A percentile compares a stretch with the other conserved stretches of the same genome.
Evolutionary conservation across 2,113 vertebrate genomes (phyloP).

Genomic region (Elaphurus davidianus): DNA sequence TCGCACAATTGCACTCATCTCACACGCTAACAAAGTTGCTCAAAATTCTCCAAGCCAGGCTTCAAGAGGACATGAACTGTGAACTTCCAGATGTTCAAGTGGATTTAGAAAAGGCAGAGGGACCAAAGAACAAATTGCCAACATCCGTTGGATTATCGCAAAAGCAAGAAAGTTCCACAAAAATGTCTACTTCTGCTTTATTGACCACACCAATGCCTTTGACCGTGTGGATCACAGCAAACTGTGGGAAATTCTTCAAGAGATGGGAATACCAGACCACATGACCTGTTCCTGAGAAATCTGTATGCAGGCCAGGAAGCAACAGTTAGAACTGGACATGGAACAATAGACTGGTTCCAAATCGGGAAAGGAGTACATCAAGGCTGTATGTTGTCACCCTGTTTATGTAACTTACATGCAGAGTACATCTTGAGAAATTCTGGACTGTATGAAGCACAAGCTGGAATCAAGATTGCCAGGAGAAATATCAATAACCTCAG

Average conservation of each 20-base stretch:
- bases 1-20: neutral
- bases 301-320: neutral
- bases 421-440: too few species aligned
- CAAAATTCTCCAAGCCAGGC: neutral
- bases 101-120: neutral
- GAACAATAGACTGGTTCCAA: neutral
- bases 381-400: neutral
- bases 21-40: neutral
- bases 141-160: rapidly evolving
- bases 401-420: too few species aligned
- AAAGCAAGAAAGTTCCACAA: neutral
- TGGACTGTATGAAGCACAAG: too few species aligned
- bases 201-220: neutral
- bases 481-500: too few species aligned
- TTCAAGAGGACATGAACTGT: neutral
- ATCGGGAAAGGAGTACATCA: neutral
- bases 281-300: neutral
- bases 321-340: neutral
- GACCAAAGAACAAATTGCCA: neutral
- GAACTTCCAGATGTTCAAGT: neutral
- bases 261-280: neutral
- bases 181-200: neutral
- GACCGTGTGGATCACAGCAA: neutral
- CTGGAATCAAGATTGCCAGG: too few species aligned
- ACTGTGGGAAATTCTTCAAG: neutral